Evolutionary conservation across 2,888 invertebrate genomes (phyloP).

Genomic region (Rhagium mordax): DNA sequence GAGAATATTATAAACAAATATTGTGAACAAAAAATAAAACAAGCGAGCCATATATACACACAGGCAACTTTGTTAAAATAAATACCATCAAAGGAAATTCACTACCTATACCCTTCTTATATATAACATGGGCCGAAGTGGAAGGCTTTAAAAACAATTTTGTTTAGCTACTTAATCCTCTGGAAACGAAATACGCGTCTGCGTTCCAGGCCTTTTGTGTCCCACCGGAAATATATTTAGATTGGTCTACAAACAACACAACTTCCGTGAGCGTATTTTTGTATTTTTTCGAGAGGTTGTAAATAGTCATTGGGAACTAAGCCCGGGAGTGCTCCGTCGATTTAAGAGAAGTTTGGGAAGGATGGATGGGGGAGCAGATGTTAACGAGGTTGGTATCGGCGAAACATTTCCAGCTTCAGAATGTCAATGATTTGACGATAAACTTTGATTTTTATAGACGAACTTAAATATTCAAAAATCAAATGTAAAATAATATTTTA

Average conservation of each 20-base stretch:
- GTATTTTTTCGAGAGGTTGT: background rate
- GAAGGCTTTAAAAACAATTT: background rate
- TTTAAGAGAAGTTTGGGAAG: background rate
- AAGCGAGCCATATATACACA: too few species aligned
- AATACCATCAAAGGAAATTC: background rate
- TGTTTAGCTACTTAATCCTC: background rate
- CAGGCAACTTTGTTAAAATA: background rate
- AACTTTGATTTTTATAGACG: too few species aligned
- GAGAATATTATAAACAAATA: too few species aligned
- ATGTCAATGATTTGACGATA: too few species aligned
- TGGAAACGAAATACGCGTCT: background rate
- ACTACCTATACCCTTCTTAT: background rate
- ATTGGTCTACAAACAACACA: background rate
- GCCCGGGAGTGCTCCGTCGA: background rate
- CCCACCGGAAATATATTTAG: background rate
- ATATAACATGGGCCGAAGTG: background rate
- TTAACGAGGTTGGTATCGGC: background rate
- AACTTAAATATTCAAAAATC: too few species aligned
- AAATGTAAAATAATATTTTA: background rate
- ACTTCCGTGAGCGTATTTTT: background rate
- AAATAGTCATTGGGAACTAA: background rate
- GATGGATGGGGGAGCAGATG: background rate
- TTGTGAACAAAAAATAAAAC: too few species aligned
- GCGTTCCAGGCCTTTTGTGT: background rate
- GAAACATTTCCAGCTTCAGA: background rate